phyloP scores from a whole-genome alignment of 1,140 invertebrate genomes.

The Pseudomyrmex cubaensis region DNA sequence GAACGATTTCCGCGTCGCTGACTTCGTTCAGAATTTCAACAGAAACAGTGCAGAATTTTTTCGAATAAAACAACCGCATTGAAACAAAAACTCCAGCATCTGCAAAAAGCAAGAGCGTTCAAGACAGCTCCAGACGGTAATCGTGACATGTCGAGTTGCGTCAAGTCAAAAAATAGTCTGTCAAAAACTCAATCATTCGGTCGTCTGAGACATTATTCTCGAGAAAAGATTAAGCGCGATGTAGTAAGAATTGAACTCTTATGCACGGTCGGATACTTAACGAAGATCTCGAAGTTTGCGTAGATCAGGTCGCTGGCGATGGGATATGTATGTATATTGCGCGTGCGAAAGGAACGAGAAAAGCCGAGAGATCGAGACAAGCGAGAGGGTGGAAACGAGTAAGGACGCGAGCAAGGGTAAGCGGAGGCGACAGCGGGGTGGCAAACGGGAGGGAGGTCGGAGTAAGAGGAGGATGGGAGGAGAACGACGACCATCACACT shows the following conservation, averaged over 20 bases:
- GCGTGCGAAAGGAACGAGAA: constrained; percentile 27
- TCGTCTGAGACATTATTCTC: background rate
- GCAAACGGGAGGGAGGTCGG: background rate
- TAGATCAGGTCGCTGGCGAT: constrained; percentile 20
- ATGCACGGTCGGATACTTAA: constrained; percentile 45
- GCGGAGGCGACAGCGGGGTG: background rate
- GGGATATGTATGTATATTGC: constrained; percentile 55
- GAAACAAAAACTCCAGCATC: background rate
- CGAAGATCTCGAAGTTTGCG: constrained; percentile 36
- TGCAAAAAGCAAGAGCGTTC: background rate
- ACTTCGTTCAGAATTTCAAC: constrained; percentile 45
- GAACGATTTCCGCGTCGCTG: constrained; percentile 47
- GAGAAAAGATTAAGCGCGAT: constrained; percentile 17
- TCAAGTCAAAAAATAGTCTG: background rate
- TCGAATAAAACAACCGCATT: constrained; percentile 19
- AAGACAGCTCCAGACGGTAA: background rate
- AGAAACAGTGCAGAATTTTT: constrained; percentile 24
- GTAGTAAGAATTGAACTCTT: constrained; percentile 35
- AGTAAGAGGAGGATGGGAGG: constrained; percentile 20
- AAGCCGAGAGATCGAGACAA: constrained; percentile 32
- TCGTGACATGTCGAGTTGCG: background rate
- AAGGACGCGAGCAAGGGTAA: background rate
- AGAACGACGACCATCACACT: constrained; percentile 78
- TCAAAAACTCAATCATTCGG: too few relatives aligned
- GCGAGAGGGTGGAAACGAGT: constrained; percentile 16